Percentiles rank a stretch among this genome's conserved stretches.
Conservation (phyloP, 35 echinoderm and acorn worm genomes). For the Ophioderma brevispina region DNA sequence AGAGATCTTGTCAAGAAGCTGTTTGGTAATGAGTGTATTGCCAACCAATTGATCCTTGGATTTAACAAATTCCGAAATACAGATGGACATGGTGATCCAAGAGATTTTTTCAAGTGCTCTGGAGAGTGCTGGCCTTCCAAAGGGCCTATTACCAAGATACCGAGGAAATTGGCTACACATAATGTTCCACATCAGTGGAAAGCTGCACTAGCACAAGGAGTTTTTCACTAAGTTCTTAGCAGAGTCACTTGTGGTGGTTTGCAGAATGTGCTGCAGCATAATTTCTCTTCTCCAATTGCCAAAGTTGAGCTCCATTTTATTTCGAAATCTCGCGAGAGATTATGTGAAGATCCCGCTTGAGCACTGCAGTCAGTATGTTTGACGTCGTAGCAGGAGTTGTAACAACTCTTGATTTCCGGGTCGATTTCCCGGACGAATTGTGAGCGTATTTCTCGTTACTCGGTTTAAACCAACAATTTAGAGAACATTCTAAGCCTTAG, state of each 20-base stretch:
- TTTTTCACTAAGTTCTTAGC: background rate
- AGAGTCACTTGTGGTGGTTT: background rate
- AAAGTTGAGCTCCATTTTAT: slow-evolving; percentile 30
- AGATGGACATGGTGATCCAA: background rate
- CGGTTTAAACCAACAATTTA: too few relatives aligned
- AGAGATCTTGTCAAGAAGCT: background rate
- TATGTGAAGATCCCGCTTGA: too few relatives aligned
- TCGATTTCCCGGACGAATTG: too few relatives aligned
- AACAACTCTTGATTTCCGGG: too few relatives aligned
- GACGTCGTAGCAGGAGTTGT: too few relatives aligned
- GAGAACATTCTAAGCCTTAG: too few relatives aligned
- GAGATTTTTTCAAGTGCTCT: background rate
- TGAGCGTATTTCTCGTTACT: too few relatives aligned
- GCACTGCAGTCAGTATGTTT: too few relatives aligned
- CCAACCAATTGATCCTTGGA: background rate
- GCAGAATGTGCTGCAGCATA: background rate
- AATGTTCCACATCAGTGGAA: background rate
- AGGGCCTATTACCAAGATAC: background rate
- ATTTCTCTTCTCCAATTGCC: background rate
- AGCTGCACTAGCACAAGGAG: background rate
- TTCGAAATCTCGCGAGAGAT: too few relatives aligned
- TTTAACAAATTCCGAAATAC: background rate
- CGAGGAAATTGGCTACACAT: background rate
- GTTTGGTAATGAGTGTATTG: background rate
- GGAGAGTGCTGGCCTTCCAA: background rate